Conservation (phyloP, 2,888 invertebrate species). For the Yponomeuta cagnagella region DNA sequence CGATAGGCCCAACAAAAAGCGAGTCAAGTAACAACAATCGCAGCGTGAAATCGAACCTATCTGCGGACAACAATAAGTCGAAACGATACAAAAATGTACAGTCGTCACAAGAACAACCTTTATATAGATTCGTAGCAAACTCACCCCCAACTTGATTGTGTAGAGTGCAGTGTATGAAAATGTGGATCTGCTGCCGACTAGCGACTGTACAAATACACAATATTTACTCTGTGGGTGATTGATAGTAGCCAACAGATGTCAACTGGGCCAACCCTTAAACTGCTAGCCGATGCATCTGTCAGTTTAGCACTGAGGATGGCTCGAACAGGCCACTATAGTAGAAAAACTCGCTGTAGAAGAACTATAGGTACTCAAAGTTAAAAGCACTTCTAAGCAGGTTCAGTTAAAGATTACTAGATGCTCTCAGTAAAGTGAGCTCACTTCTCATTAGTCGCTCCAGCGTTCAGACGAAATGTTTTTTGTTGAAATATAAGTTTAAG, state of each 20-base stretch:
- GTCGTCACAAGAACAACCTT: too few species aligned
- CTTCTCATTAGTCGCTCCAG: too few species aligned
- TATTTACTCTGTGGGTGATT: conserved; percentile 62
- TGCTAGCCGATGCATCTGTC: conserved; percentile 55
- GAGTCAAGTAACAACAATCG: conserved; percentile 29
- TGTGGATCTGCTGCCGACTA: too few species aligned
- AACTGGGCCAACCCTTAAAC: conserved; percentile 53
- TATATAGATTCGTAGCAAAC: too few species aligned
- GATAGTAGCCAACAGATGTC: conserved; percentile 66
- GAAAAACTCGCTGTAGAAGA: conserved; percentile 15
- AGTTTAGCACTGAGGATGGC: conserved; percentile 37
- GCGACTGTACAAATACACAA: conserved; percentile 31
- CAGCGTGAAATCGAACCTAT: conserved; percentile 50
- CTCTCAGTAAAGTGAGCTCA: too few species aligned
- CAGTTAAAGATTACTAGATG: too few species aligned
- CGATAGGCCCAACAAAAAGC: neutral
- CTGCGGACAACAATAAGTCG: conserved; percentile 52
- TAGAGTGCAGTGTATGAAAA: too few species aligned
- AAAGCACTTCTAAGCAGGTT: too few species aligned
- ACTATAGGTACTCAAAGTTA: too few species aligned
- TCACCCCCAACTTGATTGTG: too few species aligned
- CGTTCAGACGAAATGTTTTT: too few species aligned
- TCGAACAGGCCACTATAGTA: conserved; percentile 32
- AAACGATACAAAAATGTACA: conserved; percentile 37
- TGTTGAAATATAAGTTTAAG: too few species aligned